Evolutionary conservation across 2,113 vertebrate genomes (phyloP).

Genomic region (Corythaixoides concolor): DNA sequence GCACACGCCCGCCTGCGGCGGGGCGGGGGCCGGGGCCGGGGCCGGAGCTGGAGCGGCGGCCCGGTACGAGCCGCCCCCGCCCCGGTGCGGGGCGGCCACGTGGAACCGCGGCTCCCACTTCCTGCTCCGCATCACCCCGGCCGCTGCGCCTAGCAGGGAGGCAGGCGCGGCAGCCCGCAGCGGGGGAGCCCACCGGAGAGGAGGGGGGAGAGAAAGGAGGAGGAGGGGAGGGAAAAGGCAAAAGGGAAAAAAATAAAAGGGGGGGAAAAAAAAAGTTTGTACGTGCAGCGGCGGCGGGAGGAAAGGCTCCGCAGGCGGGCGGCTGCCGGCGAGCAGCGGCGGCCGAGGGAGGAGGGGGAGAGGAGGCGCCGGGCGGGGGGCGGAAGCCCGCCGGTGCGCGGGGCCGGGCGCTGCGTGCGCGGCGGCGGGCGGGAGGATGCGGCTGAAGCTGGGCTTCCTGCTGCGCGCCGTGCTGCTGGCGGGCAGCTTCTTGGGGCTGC

Average conservation of each 20-base stretch:
- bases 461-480: constrained; percentile 84
- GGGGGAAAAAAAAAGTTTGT: not conserved
- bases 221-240: not conserved
- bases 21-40: too few species aligned
- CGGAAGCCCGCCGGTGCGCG: not conserved
- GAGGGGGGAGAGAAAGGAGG: too few species aligned
- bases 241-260: not conserved
- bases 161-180: not conserved
- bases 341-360: not conserved
- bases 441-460: constrained; percentile 88
- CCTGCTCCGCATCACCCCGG: constrained; percentile 47
- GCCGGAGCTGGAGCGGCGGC: not conserved
- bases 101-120: constrained; percentile 68
- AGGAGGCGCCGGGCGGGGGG: not conserved
- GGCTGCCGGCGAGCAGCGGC: not conserved
- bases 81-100: constrained; percentile 68
- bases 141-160: not conserved
- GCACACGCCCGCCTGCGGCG: not conserved
- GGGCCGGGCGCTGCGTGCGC: not conserved
- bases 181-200: not conserved
- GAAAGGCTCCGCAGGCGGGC: not conserved
- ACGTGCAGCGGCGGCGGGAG: not conserved
- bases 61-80: constrained; percentile 33
- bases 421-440: constrained; percentile 76
- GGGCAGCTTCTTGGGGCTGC: constrained; percentile 84